These are phyloP conservation scores for Ctenochaetus hawaiiensis DNA, from an alignment of 2,797 vertebrate species.

Conservation along the genomic window DNA sequence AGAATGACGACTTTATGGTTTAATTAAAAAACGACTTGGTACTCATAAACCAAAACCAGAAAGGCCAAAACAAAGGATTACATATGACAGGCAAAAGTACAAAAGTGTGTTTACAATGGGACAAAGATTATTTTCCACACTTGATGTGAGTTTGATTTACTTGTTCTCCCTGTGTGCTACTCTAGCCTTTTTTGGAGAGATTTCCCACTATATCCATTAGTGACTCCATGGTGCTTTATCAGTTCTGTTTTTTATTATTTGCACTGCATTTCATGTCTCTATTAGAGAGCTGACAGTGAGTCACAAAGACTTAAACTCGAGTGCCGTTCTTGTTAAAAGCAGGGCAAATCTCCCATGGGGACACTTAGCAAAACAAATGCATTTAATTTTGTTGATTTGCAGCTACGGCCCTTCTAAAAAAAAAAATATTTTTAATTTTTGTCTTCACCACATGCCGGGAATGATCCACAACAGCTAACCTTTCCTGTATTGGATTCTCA, in stretches of 20 bases:
- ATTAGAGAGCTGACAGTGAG: slow-evolving; percentile 51
- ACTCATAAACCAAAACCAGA: slow-evolving; percentile 30
- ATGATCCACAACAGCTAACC: not conserved
- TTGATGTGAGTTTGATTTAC: slow-evolving; percentile 58
- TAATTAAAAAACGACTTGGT: slow-evolving; percentile 51
- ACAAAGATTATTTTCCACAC: slow-evolving; percentile 58
- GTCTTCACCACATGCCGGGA: not conserved
- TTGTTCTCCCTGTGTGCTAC: slow-evolving; percentile 23
- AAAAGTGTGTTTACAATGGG: slow-evolving; percentile 58
- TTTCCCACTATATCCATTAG: slow-evolving; percentile 53
- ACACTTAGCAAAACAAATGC: slow-evolving; percentile 1
- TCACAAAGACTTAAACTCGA: slow-evolving; percentile 32
- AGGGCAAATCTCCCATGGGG: slow-evolving; percentile 5
- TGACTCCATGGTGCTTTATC: slow-evolving; percentile 31
- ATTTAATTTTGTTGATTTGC: slow-evolving; percentile 1
- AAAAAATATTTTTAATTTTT: not conserved
- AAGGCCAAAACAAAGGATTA: slow-evolving; percentile 27
- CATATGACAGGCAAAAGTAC: slow-evolving; percentile 49
- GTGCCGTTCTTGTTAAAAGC: slow-evolving; percentile 10
- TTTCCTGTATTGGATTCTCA: slow-evolving; percentile 66
- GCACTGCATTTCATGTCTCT: slow-evolving; percentile 38
- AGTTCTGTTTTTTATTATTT: slow-evolving; percentile 21
- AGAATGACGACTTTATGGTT: slow-evolving; percentile 45
- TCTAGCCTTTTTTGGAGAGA: slow-evolving; percentile 59
- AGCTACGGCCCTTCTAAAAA: not conserved